These are phyloP conservation scores for Solenopsis invicta DNA, from an alignment of 1,140 invertebrate species.

Conservation along the genomic window DNA sequence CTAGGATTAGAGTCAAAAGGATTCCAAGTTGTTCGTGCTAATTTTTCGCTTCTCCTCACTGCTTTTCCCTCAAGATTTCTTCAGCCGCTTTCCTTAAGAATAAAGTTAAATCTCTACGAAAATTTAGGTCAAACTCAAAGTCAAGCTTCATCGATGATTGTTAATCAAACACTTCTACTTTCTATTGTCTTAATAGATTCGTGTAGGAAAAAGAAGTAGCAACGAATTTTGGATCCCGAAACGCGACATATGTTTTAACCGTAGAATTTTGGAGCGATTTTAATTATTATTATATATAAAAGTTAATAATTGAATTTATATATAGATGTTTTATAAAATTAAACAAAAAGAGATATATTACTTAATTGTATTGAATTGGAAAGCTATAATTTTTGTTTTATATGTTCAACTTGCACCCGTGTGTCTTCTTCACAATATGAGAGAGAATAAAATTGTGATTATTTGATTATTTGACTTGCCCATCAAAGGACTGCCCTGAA, in stretches of 20 bases:
- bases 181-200: not conserved
- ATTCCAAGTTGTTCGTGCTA: constrained; percentile 68
- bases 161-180: not conserved
- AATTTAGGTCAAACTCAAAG: constrained; percentile 40
- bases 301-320: too few species aligned
- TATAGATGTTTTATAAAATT: not conserved
- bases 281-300: not conserved
- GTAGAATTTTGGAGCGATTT: not conserved
- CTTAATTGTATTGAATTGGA: not conserved
- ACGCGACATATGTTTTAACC: not conserved
- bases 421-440: not conserved
- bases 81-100: not conserved
- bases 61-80: too few species aligned
- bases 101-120: not conserved
- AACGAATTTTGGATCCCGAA: not conserved
- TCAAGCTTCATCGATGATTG: constrained; percentile 24
- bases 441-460: not conserved
- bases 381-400: not conserved
- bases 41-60: constrained; percentile 61
- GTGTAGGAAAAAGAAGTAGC: not conserved
- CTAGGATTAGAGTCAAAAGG: constrained; percentile 52
- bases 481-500: not conserved
- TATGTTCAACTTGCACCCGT: not conserved
- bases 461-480: not conserved
- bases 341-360: not conserved